phyloP scores from a whole-genome alignment of 2,888 invertebrate genomes.

The Ceratothoa steindachneri region DNA sequence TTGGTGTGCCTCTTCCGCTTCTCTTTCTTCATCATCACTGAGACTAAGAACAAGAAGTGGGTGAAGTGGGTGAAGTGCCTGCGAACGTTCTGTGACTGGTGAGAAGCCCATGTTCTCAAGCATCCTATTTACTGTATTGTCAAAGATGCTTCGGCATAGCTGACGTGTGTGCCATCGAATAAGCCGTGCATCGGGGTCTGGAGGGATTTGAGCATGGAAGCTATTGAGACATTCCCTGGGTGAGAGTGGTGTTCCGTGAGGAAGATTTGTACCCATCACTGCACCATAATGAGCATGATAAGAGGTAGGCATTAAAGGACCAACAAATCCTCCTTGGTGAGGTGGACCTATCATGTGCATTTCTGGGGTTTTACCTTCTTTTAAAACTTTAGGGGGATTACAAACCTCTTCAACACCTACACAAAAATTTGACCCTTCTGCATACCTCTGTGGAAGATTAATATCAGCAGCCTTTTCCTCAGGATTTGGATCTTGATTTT shows the following conservation, averaged over 20 bases:
- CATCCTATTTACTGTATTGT: conserved; percentile 42
- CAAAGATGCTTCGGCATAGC: conserved; percentile 41
- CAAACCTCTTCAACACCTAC: not conserved
- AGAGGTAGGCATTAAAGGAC: not conserved
- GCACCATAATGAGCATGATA: conserved; percentile 8
- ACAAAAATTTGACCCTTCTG: not conserved
- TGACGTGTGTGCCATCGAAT: conserved; percentile 42
- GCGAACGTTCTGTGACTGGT: conserved; percentile 36
- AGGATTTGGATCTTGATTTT: not conserved
- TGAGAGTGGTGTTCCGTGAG: not conserved
- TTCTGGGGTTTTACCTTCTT: not conserved
- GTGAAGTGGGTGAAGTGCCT: conserved; percentile 39
- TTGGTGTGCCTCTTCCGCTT: conserved; percentile 32
- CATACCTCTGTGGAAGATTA: not conserved
- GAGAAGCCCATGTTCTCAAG: conserved; percentile 44
- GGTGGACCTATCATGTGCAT: conserved; percentile 6
- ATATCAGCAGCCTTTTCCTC: not conserved
- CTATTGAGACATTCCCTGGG: not conserved
- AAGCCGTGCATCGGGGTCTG: conserved; percentile 38
- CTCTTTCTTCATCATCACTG: conserved; percentile 41
- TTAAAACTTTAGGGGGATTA: not conserved
- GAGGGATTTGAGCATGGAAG: conserved; percentile 8
- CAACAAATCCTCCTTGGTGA: not conserved
- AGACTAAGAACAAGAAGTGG: conserved; percentile 37
- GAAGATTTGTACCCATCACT: not conserved